A percentile compares a stretch with the other conserved stretches of the same genome.
Evolutionary conservation across 2,797 vertebrate genomes (phyloP).

Genomic region (Lagocephalus sceleratus): DNA sequence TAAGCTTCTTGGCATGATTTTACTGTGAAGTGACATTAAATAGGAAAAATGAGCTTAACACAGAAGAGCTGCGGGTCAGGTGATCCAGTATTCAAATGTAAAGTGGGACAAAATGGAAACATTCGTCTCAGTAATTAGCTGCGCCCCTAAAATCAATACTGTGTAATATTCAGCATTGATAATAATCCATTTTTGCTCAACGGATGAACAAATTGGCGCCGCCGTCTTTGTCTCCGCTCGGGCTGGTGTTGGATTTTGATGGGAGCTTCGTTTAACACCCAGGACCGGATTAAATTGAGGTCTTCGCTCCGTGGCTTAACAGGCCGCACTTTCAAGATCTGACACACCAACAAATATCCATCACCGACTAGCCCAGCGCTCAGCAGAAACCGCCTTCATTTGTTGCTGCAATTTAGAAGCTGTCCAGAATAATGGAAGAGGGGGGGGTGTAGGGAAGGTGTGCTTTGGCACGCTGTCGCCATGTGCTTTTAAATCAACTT

Average conservation of each 20-base stretch:
- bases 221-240: slow-evolving; percentile 21
- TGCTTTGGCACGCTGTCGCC: slow-evolving; percentile 59
- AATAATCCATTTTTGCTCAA: too few species aligned
- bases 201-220: slow-evolving; percentile 19
- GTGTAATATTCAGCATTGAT: too few species aligned
- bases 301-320: slow-evolving; percentile 36
- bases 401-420: slow-evolving; percentile 50
- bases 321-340: slow-evolving; percentile 23
- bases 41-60: too few species aligned
- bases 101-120: too few species aligned
- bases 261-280: slow-evolving; percentile 28
- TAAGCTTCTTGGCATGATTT: too few species aligned
- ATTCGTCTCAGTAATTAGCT: too few species aligned
- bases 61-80: too few species aligned
- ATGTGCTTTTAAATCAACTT: slow-evolving; percentile 76
- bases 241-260: slow-evolving; percentile 21
- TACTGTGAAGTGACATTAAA: too few species aligned
- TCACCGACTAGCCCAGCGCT: slow-evolving; percentile 43
- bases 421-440: slow-evolving; percentile 23
- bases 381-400: slow-evolving; percentile 51
- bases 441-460: slow-evolving; percentile 9
- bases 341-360: slow-evolving; percentile 51
- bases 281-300: slow-evolving; percentile 44
- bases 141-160: too few species aligned
- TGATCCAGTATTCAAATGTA: too few species aligned